These are phyloP conservation scores for Tipula lateralis DNA, from an alignment of 2,888 invertebrate genomes.

Conservation along the genomic window DNA sequence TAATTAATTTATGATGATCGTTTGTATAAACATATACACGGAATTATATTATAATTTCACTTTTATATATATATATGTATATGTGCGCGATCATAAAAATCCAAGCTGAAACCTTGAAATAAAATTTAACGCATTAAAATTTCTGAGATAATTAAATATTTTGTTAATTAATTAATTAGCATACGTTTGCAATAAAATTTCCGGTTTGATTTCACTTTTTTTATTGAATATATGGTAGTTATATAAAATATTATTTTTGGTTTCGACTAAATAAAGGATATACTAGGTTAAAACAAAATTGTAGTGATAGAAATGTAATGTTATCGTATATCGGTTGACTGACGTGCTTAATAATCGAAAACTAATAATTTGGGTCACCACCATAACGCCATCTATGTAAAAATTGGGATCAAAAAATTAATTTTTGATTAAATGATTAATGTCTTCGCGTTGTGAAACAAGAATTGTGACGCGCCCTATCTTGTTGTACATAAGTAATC, in stretches of 20 bases:
- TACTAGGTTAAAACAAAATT: background rate
- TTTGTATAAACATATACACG: background rate
- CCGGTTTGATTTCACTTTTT: constrained; percentile 12
- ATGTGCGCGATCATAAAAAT: background rate
- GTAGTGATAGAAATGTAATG: background rate
- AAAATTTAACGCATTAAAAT: background rate
- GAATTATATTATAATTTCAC: background rate
- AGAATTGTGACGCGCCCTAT: background rate
- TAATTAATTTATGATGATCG: constrained; percentile 19
- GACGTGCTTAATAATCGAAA: background rate
- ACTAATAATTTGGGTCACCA: background rate
- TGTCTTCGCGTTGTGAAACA: constrained; percentile 24
- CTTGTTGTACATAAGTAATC: background rate
- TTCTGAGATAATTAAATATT: background rate
- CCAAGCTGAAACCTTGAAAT: background rate
- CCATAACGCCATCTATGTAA: background rate
- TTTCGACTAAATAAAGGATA: background rate
- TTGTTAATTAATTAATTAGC: constrained; percentile 1
- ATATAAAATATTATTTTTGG: background rate
- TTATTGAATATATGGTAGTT: background rate
- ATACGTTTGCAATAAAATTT: constrained; percentile 19
- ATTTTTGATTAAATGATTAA: constrained; percentile 24
- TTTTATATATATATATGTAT: background rate
- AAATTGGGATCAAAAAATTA: background rate
- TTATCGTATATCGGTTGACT: background rate